Evolutionary conservation across 2,888 invertebrate species (phyloP), one percentile per base, ranked within the genome.

Genomic region (Thecophora atra): DNA sequence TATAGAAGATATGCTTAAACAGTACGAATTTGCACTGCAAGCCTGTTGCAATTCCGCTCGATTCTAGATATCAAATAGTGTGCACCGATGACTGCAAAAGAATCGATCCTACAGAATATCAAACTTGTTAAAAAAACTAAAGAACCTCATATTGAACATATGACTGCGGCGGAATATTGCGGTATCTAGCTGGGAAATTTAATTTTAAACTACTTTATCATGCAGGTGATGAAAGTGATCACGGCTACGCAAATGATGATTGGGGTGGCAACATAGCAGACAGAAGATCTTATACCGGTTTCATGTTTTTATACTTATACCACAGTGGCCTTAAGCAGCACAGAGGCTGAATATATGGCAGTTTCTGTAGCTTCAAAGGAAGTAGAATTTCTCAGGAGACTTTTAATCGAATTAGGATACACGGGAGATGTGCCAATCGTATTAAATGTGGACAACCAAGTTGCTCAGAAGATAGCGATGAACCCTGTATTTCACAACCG

Each of bases 81-180:
- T n/a, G n/a, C n/a, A n/a, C n/a, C n/a, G n/a, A n/a, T n/a, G n/a
- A n/a, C n/a, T n/a, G n/a, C n/a, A n/a, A n/a, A n/a, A n/a, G n/a
- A n/a, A n/a, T n/a, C n/a, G n/a, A n/a, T 71, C 5, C 54, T 64
- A 52, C 64, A 51, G 44, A 64, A 64, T n/a, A 44, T 28, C 44
- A 71, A 71, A 30, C 42, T 71, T 30, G 63, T 64, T 13, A 64
- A 71, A n/a, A 44, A 44, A 21, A 71, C 64, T 37, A 19, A 62
- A 42, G 56, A 64, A 15, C 71, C 71, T 2, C 71, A 65, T 44
- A 28, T 71, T 19, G 47, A 71, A 19, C 71, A 71, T 71, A 71
- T 71, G 64, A 62, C 63, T 52, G 64, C 71, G 24, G 64, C 71
- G 21, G 64, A 71, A 64, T 58, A 54, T 63, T 71, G 11, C 52